Evolutionary conservation across 2,888 invertebrate species (phyloP).

Genomic region (Mythimna pallens): DNA sequence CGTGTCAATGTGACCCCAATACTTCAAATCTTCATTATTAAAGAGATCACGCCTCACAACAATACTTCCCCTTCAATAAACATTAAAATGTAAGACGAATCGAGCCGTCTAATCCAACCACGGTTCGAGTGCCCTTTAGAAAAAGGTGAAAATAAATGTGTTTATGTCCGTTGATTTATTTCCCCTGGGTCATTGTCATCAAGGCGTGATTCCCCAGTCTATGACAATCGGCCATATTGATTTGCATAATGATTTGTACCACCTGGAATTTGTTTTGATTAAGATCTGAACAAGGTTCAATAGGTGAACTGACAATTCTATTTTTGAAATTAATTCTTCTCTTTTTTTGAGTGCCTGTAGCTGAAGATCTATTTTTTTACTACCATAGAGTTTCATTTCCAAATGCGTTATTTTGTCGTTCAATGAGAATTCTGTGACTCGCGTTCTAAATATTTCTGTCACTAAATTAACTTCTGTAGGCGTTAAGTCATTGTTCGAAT

Average conservation of each 20-base stretch:
- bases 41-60: constrained; percentile 65
- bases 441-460: too few relatives aligned
- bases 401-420: neutral
- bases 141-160: constrained; percentile 79
- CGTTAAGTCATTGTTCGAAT: constrained; percentile 34
- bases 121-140: constrained; percentile 80
- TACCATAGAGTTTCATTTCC: neutral
- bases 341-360: constrained; percentile 3
- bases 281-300: constrained; percentile 28
- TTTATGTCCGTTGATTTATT: constrained; percentile 80
- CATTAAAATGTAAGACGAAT: constrained; percentile 81
- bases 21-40: constrained; percentile 62
- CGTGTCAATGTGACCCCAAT: constrained; percentile 26
- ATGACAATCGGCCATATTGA: constrained; percentile 64
- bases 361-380: neutral
- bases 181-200: constrained; percentile 69
- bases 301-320: constrained; percentile 36
- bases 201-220: constrained; percentile 69
- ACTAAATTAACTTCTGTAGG: too few relatives aligned
- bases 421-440: neutral
- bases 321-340: constrained; percentile 32
- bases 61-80: constrained; percentile 47
- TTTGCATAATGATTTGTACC: constrained; percentile 81
- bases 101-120: constrained; percentile 84
- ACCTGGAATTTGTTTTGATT: constrained; percentile 56